A percentile compares a stretch with the other conserved stretches of the same genome.
These are phyloP conservation scores for Acanthosoma haemorrhoidale DNA, from an alignment of 2,888 invertebrate species.

Conservation along the genomic window DNA sequence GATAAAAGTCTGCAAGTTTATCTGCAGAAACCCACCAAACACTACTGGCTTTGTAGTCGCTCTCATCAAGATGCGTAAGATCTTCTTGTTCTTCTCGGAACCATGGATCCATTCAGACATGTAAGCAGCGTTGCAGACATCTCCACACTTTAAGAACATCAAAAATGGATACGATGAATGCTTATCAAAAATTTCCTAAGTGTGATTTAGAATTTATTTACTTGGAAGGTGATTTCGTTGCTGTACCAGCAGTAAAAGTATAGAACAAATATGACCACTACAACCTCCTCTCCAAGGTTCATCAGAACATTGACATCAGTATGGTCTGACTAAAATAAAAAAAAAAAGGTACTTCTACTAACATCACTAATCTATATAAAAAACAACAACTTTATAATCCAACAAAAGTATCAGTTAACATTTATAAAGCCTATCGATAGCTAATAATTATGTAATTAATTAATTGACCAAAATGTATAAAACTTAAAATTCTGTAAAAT, in stretches of 20 bases:
- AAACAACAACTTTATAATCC: too few species aligned
- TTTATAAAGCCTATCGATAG: too few species aligned
- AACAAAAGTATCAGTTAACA: too few species aligned
- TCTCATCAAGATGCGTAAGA: slow-evolving; percentile 29
- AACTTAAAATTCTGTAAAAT: too few species aligned
- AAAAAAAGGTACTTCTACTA: background rate
- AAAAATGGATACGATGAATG: background rate
- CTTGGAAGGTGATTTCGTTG: slow-evolving; percentile 34
- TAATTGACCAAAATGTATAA: too few species aligned
- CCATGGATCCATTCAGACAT: slow-evolving; percentile 33
- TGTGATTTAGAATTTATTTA: background rate
- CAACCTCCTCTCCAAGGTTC: slow-evolving; percentile 24
- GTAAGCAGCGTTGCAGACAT: slow-evolving; percentile 25
- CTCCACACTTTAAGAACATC: background rate
- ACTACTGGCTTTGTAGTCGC: slow-evolving; percentile 24
- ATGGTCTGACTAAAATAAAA: background rate
- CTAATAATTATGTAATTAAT: too few species aligned
- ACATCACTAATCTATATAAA: background rate
- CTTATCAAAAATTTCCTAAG: background rate
- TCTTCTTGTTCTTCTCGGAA: slow-evolving; percentile 5
- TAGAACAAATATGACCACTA: slow-evolving; percentile 25
- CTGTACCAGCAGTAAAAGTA: slow-evolving; percentile 36
- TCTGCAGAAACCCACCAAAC: slow-evolving; percentile 32
- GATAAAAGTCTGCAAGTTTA: slow-evolving; percentile 31
- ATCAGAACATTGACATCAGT: slow-evolving; percentile 19